A percentile compares a stretch with the other conserved stretches of the same genome.
phyloP scores from a whole-genome alignment of 2,888 invertebrate species.

The Pseudoips prasinana region DNA sequence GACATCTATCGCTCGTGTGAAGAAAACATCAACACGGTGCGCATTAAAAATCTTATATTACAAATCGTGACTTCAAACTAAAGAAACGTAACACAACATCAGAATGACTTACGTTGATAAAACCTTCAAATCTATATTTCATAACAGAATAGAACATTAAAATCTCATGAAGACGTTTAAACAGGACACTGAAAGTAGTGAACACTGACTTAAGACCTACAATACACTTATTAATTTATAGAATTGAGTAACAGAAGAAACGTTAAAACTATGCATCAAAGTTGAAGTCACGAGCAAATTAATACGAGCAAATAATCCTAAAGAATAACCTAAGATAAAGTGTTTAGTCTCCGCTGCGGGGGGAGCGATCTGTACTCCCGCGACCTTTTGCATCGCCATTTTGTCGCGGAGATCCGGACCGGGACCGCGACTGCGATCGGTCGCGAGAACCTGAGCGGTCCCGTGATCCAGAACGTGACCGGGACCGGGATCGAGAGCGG shows the following conservation, averaged over 20 bases:
- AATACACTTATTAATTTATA: slow-evolving; percentile 5
- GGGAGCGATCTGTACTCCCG: slow-evolving; percentile 63
- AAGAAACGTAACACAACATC: too few relatives aligned
- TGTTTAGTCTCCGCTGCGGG: slow-evolving; percentile 67
- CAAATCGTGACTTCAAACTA: slow-evolving; percentile 33
- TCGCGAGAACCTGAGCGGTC: slow-evolving; percentile 53
- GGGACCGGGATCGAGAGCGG: slow-evolving; percentile 55
- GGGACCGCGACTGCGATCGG: slow-evolving; percentile 51
- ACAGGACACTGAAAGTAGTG: slow-evolving; percentile 2
- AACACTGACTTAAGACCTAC: slow-evolving; percentile 8
- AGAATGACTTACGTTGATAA: too few relatives aligned
- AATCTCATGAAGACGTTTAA: background rate
- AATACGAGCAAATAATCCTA: slow-evolving; percentile 36
- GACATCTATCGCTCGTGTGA: slow-evolving; percentile 27
- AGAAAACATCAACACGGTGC: slow-evolving; percentile 36
- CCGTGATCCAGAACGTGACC: slow-evolving; percentile 50
- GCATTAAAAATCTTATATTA: slow-evolving; percentile 38
- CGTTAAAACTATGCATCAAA: background rate
- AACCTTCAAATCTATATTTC: too few relatives aligned
- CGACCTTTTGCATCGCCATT: slow-evolving; percentile 63
- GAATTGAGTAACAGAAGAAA: too few relatives aligned
- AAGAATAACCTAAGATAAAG: slow-evolving; percentile 10
- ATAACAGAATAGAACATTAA: too few relatives aligned
- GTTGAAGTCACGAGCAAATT: slow-evolving; percentile 44
- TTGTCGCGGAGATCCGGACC: slow-evolving; percentile 62